Percentiles rank a stretch among this genome's conserved stretches.
Evolutionary conservation across 2,113 vertebrate genomes (phyloP).

Genomic region (Saimiri boliviensis): DNA sequence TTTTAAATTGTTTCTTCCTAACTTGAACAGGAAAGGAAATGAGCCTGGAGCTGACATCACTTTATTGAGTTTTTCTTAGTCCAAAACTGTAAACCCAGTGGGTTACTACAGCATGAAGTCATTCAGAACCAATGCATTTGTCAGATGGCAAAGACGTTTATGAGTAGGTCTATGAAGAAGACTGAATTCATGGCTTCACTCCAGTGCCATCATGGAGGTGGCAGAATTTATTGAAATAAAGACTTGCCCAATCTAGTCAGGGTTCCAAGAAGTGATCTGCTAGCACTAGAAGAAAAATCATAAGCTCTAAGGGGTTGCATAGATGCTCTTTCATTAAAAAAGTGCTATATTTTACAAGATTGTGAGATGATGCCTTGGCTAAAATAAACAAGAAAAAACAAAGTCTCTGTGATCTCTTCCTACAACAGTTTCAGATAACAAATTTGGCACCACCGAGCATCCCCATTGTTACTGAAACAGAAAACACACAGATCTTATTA

Average conservation of each 20-base stretch:
- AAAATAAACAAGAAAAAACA: background rate
- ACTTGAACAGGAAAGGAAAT: conserved; percentile 46
- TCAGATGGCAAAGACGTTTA: background rate
- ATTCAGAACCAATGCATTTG: background rate
- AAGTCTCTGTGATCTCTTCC: background rate
- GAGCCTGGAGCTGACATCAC: conserved; percentile 57
- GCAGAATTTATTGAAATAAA: background rate
- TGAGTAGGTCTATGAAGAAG: background rate
- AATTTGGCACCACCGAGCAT: background rate
- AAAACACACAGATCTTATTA: no score
- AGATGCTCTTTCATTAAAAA: background rate
- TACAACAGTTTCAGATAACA: background rate
- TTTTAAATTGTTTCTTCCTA: background rate
- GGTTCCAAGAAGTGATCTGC: conserved; percentile 16
- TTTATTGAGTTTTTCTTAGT: conserved; percentile 58
- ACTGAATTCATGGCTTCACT: fast-evolving
- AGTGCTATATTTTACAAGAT: background rate
- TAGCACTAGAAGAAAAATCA: background rate
- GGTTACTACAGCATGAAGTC: conserved; percentile 51
- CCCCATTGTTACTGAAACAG: background rate
- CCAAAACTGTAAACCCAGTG: conserved; percentile 9
- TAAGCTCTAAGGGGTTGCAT: background rate
- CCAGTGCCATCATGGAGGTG: background rate
- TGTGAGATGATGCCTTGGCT: background rate
- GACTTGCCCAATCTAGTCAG: background rate